Evolutionary conservation across 2,797 vertebrate species (phyloP).

Genomic region (Emys orbicularis): DNA sequence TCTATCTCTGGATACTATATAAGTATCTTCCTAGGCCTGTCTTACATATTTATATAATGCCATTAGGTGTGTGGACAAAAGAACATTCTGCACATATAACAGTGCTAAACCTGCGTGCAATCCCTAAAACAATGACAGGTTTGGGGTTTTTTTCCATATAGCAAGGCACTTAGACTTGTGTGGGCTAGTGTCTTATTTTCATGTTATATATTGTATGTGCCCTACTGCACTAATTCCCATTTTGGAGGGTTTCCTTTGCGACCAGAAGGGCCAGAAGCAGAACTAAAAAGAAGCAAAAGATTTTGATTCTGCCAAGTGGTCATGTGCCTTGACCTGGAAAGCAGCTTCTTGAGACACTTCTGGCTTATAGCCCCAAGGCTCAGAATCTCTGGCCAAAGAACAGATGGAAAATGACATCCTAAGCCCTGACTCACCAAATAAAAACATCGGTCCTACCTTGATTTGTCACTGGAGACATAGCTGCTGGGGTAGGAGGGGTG

Average conservation of each 20-base stretch:
- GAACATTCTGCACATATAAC: neutral
- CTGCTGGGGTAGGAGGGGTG: neutral
- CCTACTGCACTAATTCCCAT: neutral
- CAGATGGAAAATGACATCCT: fast-evolving
- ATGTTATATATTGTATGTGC: neutral
- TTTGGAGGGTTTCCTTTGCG: neutral
- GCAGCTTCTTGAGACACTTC: neutral
- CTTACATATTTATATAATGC: neutral
- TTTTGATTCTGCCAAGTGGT: neutral
- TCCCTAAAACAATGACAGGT: neutral
- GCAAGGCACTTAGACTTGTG: neutral
- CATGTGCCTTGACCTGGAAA: neutral
- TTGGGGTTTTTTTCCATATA: neutral
- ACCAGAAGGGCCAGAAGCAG: neutral
- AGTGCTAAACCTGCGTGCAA: neutral
- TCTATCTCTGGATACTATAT: neutral
- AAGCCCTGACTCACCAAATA: neutral
- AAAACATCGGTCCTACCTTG: neutral
- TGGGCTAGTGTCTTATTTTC: neutral
- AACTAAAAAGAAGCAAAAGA: neutral
- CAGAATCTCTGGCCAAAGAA: neutral
- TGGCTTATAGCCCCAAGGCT: neutral
- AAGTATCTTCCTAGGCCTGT: neutral
- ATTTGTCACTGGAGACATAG: neutral
- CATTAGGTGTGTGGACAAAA: neutral